Conservation (phyloP, 2,888 invertebrate genomes). For the Drosophila rubida region DNA sequence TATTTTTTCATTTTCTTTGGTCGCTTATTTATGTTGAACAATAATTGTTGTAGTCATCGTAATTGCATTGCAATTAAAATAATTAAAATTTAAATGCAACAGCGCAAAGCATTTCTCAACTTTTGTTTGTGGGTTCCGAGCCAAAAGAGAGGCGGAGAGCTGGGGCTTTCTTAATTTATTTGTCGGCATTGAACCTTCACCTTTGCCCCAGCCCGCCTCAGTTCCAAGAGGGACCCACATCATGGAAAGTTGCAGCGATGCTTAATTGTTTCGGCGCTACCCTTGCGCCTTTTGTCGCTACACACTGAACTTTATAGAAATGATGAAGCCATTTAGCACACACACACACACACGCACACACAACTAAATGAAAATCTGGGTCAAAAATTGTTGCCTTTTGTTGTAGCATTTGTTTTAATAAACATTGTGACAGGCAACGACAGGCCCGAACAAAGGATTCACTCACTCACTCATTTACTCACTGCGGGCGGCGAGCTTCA, state of each 20-base stretch:
- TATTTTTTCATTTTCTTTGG: constrained; percentile 18
- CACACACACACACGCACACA: constrained; percentile 31
- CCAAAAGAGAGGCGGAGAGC: background rate
- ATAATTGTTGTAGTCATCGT: constrained; percentile 57
- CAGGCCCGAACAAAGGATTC: constrained; percentile 48
- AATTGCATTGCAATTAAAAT: constrained; percentile 77
- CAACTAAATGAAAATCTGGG: constrained; percentile 60
- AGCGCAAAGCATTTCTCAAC: constrained; percentile 24
- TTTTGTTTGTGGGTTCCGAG: constrained; percentile 13
- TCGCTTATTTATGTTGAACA: constrained; percentile 31
- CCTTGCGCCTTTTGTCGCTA: constrained; percentile 44
- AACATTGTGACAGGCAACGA: constrained; percentile 77
- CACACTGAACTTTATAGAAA: constrained; percentile 69
- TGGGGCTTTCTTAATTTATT: constrained; percentile 39
- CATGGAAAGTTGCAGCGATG: constrained; percentile 35
- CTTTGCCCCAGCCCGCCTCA: constrained; percentile 28
- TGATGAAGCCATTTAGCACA: constrained; percentile 68
- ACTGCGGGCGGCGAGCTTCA: constrained; percentile 17
- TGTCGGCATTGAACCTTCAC: constrained; percentile 65
- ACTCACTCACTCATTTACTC: constrained; percentile 40
- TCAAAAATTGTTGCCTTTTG: constrained; percentile 72
- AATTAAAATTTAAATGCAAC: constrained; percentile 62
- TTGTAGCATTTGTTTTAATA: constrained; percentile 77
- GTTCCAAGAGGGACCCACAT: constrained; percentile 19
- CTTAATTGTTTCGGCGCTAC: constrained; percentile 64